Evolutionary conservation across 2,888 invertebrate genomes (phyloP), one percentile per base, ranked within the genome.

Genomic region (Diarsia brunnea): DNA sequence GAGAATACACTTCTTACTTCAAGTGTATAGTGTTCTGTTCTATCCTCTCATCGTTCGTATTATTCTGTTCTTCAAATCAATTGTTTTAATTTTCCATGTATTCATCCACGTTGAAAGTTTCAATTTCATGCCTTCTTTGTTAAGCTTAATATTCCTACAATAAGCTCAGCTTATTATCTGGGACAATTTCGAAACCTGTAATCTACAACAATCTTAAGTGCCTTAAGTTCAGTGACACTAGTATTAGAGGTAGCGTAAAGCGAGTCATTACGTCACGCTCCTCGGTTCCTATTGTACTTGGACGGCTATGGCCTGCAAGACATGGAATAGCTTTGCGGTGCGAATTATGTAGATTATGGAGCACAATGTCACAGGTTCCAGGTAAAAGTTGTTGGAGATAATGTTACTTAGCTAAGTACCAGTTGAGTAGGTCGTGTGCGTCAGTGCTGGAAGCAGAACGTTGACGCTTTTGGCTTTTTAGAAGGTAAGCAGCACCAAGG

Each of bases 151-250:
- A 43, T 14, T 45, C 19, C 8, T 19, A 16, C n/a, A 38, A 53
- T 49, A 19, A 55, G 60, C 60, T 58, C 24, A 43, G 47, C n/a
- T 69, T 73, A 49, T 55, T n/a, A 64, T 64, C 67, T 47, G 76
- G 65, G 58, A 43, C 58, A 55, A 69, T 72, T 85, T 64, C 11
- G 58, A 63, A 85, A 45, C 69, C 27, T 38, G 12, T 72, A 72
- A 81, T 82, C 77, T 66, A 19, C 12, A 45, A 81, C 68, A 68
- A 84, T 81, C 55, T 71, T 71, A 75, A 84, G 65, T 69, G 68
- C 53, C 24, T 68, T 47, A 55, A 85, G 82, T 85, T 82, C 82
- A 85, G 78, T 82, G 82, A 82, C 85, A 67, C 82, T 61, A 53
- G 31, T 65, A 38, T 61, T 53, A 61, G 69, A 63, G 66, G 24